Conservation (phyloP, 2,797 vertebrate species). For the Novumbra hubbsi region DNA sequence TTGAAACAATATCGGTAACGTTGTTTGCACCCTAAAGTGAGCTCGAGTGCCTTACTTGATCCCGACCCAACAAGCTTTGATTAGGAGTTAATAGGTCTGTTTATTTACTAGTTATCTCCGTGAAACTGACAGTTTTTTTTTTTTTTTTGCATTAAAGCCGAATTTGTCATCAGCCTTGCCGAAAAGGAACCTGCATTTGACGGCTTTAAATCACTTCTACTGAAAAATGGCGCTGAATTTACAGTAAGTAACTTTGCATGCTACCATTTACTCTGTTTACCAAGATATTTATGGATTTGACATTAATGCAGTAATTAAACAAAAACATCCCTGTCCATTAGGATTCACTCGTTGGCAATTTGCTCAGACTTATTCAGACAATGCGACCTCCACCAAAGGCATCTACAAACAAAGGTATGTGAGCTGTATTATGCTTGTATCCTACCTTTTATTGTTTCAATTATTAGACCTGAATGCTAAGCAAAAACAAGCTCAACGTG, state of each 20-base stretch:
- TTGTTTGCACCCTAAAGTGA: too few relatives aligned
- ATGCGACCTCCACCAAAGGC: slow-evolving; percentile 88
- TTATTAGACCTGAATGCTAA: too few relatives aligned
- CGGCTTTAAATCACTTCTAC: slow-evolving; percentile 82
- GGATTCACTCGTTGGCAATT: slow-evolving; percentile 93
- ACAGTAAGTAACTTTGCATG: slow-evolving; percentile 73
- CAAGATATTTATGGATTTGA: neutral
- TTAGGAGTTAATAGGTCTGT: too few relatives aligned
- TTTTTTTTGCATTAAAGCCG: slow-evolving; percentile 72
- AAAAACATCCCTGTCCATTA: slow-evolving; percentile 38
- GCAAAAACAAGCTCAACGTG: too few relatives aligned
- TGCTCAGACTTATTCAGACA: slow-evolving; percentile 94
- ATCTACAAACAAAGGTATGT: slow-evolving; percentile 80
- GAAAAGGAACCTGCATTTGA: slow-evolving; percentile 89
- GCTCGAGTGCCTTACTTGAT: too few relatives aligned
- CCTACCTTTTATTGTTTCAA: neutral
- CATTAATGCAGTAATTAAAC: neutral
- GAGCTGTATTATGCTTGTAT: neutral
- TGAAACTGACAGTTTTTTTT: neutral
- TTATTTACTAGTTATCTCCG: neutral
- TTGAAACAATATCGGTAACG: too few relatives aligned
- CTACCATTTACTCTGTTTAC: neutral
- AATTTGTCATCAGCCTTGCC: slow-evolving; percentile 93
- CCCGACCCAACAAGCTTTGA: too few relatives aligned
- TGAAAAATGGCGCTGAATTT: slow-evolving; percentile 96